Base-by-base conservation (phyloP, 1,140 invertebrate genomes). In the Teleogryllus occipitalis region DNA sequence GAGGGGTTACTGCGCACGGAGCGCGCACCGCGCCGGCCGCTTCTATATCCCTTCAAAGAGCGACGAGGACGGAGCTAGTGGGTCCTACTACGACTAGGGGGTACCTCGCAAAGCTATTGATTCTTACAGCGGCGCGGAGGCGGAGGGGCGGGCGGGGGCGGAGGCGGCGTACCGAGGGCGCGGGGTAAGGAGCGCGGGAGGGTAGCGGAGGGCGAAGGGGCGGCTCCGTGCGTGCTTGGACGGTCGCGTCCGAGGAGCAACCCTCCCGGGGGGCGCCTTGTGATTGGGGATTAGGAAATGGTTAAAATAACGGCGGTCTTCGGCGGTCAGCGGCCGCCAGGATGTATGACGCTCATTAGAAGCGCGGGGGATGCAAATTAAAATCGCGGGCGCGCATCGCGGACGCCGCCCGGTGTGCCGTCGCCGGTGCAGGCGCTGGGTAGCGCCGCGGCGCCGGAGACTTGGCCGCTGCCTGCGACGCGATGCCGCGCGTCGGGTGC, bases 221-320 rank as follows among this genome's bases (percentile, higher is more conserved):
- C 18, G 54, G 54, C 10, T 10, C 10, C 54, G 10, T 10, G 54
- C 54, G 54, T 65, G 54, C 54, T 65, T 18, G 54, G 54, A 65
- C 54, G 18, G 54, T 39, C 27, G 27, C 54, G 10, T 65, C 18
- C 10, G 54, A 65, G 10, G 54, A 65, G 10, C 10, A 65, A 65
- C 54, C 54, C 54, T 65, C 54, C 10, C 7, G 10, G 54, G 27
- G 10, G 18, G 18, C 54, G 18, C 18, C 54, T 65, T 18, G 54
- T 65, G 54, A 65, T 65, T 65, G 54, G 54, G 54, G 54, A 65
- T 65, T 65, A 65, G 54, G 54, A 65, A 65, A 65, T 65, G 54
- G 10, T 65, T 65, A 65, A 65, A 65, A 65, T 65, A 65, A 18
- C 54, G 54, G 54, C 18, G 54, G 54, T 65, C 54, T 3, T 65